Conservation (phyloP, 2,113 vertebrate species). For the Lates calcarifer region DNA sequence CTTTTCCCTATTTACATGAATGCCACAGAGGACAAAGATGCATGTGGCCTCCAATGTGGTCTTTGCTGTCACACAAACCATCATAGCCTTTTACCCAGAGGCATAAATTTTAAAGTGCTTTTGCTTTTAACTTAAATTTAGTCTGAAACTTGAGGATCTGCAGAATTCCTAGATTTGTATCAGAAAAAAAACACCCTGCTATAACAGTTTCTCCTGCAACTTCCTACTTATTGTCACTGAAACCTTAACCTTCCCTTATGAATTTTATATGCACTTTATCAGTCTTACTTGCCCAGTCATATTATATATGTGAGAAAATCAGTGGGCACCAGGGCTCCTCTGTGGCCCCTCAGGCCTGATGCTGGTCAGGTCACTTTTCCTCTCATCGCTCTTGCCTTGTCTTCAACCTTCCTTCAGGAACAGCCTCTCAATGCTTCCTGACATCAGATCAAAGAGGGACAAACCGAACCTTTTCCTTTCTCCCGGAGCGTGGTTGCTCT, state of each 20-base stretch:
- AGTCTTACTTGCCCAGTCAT: conserved; percentile 13
- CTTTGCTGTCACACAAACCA: conserved; percentile 16
- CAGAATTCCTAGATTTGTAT: conserved; percentile 54
- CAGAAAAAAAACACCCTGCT: background rate
- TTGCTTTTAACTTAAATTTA: conserved; percentile 27
- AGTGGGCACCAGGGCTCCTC: conserved; percentile 15
- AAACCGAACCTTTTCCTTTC: conserved; percentile 37
- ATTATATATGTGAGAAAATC: conserved; percentile 30
- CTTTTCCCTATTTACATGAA: background rate
- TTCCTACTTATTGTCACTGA: conserved; percentile 9
- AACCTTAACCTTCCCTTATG: conserved; percentile 19
- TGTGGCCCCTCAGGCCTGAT: conserved; percentile 18
- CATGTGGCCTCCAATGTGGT: background rate
- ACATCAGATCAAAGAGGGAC: conserved; percentile 71
- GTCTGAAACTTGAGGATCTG: conserved; percentile 20
- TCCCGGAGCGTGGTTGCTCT: conserved; percentile 34
- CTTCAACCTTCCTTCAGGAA: conserved; percentile 54
- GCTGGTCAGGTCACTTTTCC: conserved; percentile 52
- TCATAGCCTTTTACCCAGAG: background rate
- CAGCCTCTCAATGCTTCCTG: conserved; percentile 57
- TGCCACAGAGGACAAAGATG: background rate
- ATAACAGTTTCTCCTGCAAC: conserved; percentile 15
- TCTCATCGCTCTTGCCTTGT: conserved; percentile 49
- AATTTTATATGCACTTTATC: conserved; percentile 18
- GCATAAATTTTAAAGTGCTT: conserved; percentile 16